Base-by-base conservation (phyloP, 2,797 vertebrate species). In the Pangasius krempfi region DNA sequence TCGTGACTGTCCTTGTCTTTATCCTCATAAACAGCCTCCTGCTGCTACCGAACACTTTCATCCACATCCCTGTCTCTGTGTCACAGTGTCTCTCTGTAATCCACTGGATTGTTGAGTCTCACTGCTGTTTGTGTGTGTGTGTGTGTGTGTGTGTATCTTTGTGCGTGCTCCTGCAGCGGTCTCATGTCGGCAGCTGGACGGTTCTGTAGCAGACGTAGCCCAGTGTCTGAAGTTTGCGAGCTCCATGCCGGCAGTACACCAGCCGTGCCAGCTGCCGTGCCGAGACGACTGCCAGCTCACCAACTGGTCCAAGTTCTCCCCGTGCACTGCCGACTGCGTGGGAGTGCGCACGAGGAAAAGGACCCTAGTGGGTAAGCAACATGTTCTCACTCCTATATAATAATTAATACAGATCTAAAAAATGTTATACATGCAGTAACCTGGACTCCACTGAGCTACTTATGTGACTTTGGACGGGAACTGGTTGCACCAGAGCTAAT, bases 201-300 rank as follows among this genome's bases (percentile, higher is more conserved):
- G 98, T 90, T 96, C 96, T n/a, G 97, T 97, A 92, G 96, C 96
- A 86, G 97, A 98, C 90, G 93, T 99, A 92, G 94, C 93, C 6
- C 97, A 97, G 91, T 99, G 99, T 94, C 96, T 99, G 92, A 96
- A 94, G 92, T 94, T 95, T 50, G 95, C 97, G 87, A 97, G 96
- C 88, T 92, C 96, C 12, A 96, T 99, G 95, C 98, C 98, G 47
- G 62, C 95, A 73, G 95, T 98, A 94, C 98, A 97, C 86, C 98
- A 99, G 92, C 94, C 85, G 40, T 99, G 99, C 94, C 98, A 98
- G 94, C 96, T 99, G 78, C 98, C 98, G 87, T 99, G 99, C 96
- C 97, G 98, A 94, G 98, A 99, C 0, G 98, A 99, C 94, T 99
- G 99, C 94, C 99, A 99, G 92, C 97, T 99, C 91, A 98, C 97